Base-by-base conservation (phyloP, 2,888 invertebrate genomes). In the Pemphredon lugubris region DNA sequence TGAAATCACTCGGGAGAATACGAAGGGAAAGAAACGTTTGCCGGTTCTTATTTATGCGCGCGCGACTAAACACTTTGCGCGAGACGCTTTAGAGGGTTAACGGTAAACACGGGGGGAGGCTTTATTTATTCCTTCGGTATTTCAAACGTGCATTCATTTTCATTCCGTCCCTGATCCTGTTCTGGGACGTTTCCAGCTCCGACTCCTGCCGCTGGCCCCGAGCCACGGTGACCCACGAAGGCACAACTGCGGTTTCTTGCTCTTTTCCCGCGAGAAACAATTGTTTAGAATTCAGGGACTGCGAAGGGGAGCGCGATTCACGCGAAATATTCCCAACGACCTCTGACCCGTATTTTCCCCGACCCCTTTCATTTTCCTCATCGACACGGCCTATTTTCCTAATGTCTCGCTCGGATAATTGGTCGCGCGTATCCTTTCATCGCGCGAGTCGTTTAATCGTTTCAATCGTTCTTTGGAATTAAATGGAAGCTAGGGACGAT, bases 211-310 rank as follows among this genome's bases (percentile, higher is more conserved):
- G 57, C 74, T 75, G 75, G 75, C 74, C 66, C 34, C 51, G 59
- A 69, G 74, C 74, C 75, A 72, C 64, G 66, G 48, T 74, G 70
- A 75, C 70, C 70, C 66, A 18, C 59, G 44, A 11, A 67, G 59
- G 44, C 64, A 58, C 64, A 75, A 75, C 61, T 61, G 73, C 61
- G 73, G 73, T 73, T 73, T 59, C 74, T 73, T 73, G 73, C 73
- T 66, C 73, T 66, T 73, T 66, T 69, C 75, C 65, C 66, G 51
- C 69, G 63, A 16, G 73, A 60, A 73, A 73, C 67, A 63, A 67
- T 73, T 55, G 55, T 40, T 32, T 47, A 47, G 55, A 23, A 70
- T 72, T 65, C 32, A 58, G 47, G 59, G 57, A 57, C 65, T 14
- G 30, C 54, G 51, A 48, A 57, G 61, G 57, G 26, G n/a, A 34